Evolutionary conservation across 1,140 invertebrate genomes (phyloP), one percentile per base, ranked within the genome.

Genomic region (Acromyrmex charruanus): DNA sequence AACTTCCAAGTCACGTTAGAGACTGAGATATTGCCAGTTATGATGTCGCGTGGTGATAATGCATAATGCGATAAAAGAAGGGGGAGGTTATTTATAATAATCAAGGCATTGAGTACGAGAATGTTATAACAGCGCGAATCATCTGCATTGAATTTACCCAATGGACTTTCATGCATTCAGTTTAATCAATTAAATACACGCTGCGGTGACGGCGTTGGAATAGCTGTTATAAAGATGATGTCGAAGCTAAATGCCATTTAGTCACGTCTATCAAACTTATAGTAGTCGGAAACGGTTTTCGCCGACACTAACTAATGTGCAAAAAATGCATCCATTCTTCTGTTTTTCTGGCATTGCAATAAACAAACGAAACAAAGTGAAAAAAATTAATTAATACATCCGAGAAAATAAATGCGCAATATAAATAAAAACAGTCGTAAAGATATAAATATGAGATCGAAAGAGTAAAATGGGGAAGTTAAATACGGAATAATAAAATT

Each of bases 161-260:
- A 28, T 59, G 35, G 68, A 84, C 39, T 31, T 61, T 74, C 55
- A 39, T 82, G 35, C 53, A 82, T 55, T 82, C 35, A 25, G 16
- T 59, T 84, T 84, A 84, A 84, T 74, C 79, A 71, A 81, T 81
- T 81, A 81, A 81, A 58, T 71, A 71, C 66, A 31, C n/a, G 63
- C 69, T 21, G n/a, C 69, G 69, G 35, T 21, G 21, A 39, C 21
- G 51, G 55, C 21, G 39, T 14, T 69, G 49, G 10, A 74, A 61
- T 21, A 44, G 80, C 39, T 21, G 14, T 84, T 74, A 74, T 51
- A 53, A 84, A 61, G 35, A 74, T 82, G 31, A 72, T 74, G n/a
- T 58, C 25, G 35, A 72, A 39, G 18, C 18, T 82, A 53, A 53
- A 69, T 39, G 18, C 31, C 69, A 69, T 68, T 80, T 58, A 68